Percentiles rank a stretch among this genome's conserved stretches.
phyloP scores from a whole-genome alignment of 2,797 vertebrate genomes.

The Sebastes glaucus region DNA sequence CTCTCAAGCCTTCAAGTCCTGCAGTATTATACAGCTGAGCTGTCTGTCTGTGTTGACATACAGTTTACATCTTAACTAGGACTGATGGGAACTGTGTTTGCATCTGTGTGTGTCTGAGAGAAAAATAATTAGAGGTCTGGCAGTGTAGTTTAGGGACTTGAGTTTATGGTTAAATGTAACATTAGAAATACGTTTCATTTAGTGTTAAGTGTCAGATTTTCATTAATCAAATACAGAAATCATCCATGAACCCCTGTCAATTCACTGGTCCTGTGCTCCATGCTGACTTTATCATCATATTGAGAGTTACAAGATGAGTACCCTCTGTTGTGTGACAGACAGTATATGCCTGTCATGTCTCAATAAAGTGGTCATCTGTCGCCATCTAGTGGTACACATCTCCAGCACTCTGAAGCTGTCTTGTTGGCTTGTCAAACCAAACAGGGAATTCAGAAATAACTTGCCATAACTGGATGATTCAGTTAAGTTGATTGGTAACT shows the following conservation, averaged over 20 bases:
- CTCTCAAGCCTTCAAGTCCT: conserved; percentile 42
- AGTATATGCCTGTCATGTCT: not conserved
- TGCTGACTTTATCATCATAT: not conserved
- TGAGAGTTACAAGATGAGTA: not conserved
- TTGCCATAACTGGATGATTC: not conserved
- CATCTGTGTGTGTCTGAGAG: not conserved
- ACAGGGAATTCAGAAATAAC: not conserved
- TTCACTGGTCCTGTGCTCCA: not conserved
- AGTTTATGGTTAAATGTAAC: not conserved
- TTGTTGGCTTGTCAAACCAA: not conserved
- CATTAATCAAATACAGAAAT: not conserved
- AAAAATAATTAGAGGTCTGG: not conserved
- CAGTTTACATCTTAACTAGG: not conserved
- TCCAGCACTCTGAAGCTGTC: not conserved
- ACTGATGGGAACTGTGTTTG: not conserved
- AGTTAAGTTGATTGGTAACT: no score
- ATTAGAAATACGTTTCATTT: not conserved
- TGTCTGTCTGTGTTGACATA: conserved; percentile 20
- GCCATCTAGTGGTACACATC: conserved; percentile 58
- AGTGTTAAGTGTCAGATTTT: not conserved
- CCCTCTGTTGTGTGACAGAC: not conserved
- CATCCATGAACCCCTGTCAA: not conserved
- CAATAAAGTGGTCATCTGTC: conserved; percentile 21
- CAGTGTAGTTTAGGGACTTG: not conserved
- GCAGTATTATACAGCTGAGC: conserved; percentile 26